phyloP scores from a whole-genome alignment of 92 coral and sea anemone species.

The Zoanthus solanderi region DNA sequence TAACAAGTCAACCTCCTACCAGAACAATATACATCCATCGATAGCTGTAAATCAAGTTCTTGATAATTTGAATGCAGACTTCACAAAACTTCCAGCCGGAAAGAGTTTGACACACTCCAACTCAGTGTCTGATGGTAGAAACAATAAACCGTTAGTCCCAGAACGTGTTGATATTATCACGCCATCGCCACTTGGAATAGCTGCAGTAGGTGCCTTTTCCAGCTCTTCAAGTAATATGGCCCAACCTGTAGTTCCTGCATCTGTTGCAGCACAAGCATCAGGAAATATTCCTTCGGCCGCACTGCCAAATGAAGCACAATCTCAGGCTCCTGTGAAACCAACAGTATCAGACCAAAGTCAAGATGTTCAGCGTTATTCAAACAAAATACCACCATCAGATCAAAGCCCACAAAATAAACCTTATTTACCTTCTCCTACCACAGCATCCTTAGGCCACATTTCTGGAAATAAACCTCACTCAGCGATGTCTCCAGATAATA shows the following conservation, averaged over 20 bases:
- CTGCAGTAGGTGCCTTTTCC: background rate
- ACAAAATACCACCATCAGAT: background rate
- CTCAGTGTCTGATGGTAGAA: constrained; percentile 7
- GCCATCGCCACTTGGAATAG: background rate
- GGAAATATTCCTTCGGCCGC: background rate
- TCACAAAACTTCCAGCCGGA: background rate
- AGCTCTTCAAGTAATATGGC: background rate
- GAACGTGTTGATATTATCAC: constrained; percentile 11
- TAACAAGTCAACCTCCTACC: constrained; percentile 2
- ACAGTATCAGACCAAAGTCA: background rate
- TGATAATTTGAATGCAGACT: background rate
- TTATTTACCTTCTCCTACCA: background rate
- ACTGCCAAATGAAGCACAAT: background rate
- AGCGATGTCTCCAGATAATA: background rate
- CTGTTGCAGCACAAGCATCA: background rate
- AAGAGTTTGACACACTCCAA: background rate
- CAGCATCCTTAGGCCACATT: background rate
- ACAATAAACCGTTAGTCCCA: background rate
- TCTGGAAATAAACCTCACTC: background rate
- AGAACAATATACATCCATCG: background rate
- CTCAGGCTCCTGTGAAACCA: background rate
- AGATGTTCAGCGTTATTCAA: background rate
- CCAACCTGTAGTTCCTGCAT: constrained; percentile 13
- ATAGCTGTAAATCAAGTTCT: background rate
- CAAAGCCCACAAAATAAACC: background rate